A percentile compares a stretch with the other conserved stretches of the same genome.
These are phyloP conservation scores for Apistogramma diplotaenia DNA, from an alignment of 2,113 vertebrate species.

Conservation along the genomic window DNA sequence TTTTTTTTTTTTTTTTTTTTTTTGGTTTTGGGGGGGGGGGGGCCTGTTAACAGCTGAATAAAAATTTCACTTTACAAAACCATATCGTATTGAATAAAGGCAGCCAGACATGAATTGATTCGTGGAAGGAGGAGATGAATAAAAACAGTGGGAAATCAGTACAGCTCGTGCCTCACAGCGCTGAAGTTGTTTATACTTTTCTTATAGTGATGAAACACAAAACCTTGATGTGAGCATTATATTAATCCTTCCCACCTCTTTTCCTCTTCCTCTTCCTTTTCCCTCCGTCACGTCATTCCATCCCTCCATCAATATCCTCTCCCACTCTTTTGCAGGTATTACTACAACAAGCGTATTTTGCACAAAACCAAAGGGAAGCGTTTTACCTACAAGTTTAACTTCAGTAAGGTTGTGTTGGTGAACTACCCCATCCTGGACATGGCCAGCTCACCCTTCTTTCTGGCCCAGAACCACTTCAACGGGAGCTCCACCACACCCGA, in stretches of 20 bases:
- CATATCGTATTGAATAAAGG: conserved; percentile 55
- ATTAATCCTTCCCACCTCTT: conserved; percentile 62
- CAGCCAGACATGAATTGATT: conserved; percentile 66
- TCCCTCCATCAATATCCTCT: conserved; percentile 42
- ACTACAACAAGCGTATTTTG: conserved; percentile 94
- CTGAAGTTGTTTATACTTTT: conserved; percentile 60
- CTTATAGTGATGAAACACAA: conserved; percentile 47
- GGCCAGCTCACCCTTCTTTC: conserved; percentile 84
- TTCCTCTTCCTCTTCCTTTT: conserved; percentile 46
- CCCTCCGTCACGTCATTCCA: conserved; percentile 29
- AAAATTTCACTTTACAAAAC: conserved; percentile 47
- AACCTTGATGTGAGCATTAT: conserved; percentile 65
- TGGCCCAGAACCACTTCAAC: conserved; percentile 86
- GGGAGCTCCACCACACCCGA: conserved; percentile 78
- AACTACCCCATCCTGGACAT: conserved; percentile 90
- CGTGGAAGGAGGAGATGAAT: conserved; percentile 59
- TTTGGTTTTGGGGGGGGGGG: neutral
- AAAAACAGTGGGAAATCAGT: conserved; percentile 70
- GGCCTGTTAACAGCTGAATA: conserved; percentile 35
- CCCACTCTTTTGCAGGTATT: conserved; percentile 79
- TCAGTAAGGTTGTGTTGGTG: conserved; percentile 91
- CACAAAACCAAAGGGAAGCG: conserved; percentile 95
- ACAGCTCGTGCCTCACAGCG: conserved; percentile 52
- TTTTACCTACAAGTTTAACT: conserved; percentile 96
- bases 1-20: conserved; percentile 2